A percentile compares a stretch with the other conserved stretches of the same genome.
Evolutionary conservation across 2,888 invertebrate genomes (phyloP).

Genomic region (Megamerina dolium): DNA sequence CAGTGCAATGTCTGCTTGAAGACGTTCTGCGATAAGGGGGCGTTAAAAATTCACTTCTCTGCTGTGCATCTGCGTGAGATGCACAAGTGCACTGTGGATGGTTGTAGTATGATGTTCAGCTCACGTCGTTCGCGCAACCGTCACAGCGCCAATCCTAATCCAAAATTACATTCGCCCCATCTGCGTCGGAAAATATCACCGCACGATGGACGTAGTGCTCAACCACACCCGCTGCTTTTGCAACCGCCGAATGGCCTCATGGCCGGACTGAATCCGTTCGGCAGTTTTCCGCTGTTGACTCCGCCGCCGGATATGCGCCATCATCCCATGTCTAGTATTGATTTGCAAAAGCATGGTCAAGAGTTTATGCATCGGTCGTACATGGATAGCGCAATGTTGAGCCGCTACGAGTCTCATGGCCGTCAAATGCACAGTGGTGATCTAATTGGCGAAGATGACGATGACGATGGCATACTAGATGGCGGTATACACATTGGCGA

Average conservation of each 20-base stretch:
- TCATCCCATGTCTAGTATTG: constrained; percentile 51
- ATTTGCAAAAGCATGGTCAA: constrained; percentile 61
- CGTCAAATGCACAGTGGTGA: constrained; percentile 49
- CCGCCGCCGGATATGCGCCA: constrained; percentile 52
- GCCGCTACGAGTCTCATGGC: constrained; percentile 48
- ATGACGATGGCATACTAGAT: constrained; percentile 45
- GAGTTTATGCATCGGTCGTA: constrained; percentile 53
- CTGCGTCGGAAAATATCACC: constrained; percentile 88
- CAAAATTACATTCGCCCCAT: constrained; percentile 94
- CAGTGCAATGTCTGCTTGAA: constrained; percentile 97
- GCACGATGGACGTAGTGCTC: constrained; percentile 85
- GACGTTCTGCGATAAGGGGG: constrained; percentile 99
- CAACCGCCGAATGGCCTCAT: constrained; percentile 57
- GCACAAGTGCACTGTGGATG: constrained; percentile 98
- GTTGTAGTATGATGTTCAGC: constrained; percentile 99
- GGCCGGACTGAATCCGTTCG: constrained; percentile 66
- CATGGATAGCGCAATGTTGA: constrained; percentile 51
- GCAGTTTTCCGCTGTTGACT: constrained; percentile 71
- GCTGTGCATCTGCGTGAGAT: constrained; percentile 98
- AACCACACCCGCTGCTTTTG: constrained; percentile 74
- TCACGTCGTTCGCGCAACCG: constrained; percentile 91
- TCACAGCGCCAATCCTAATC: constrained; percentile 97
- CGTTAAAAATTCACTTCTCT: constrained; percentile 97
- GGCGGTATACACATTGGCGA: constrained; percentile 37
- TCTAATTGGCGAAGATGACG: constrained; percentile 43